phyloP scores from a whole-genome alignment of 2,888 invertebrate species.

The Drosophila kuntzei region DNA sequence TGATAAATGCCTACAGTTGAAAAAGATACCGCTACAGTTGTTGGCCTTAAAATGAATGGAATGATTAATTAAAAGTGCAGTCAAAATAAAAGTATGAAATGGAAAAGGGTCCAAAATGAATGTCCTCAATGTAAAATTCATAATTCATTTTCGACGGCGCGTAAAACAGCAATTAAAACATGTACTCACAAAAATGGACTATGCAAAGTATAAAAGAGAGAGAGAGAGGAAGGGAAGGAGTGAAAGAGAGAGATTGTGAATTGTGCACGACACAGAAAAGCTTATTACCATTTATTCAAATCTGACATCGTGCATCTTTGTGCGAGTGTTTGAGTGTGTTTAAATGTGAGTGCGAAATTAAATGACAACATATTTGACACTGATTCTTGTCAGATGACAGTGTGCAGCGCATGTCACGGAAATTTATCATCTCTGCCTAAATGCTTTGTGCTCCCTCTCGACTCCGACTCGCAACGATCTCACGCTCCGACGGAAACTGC shows the following conservation, averaged over 20 bases:
- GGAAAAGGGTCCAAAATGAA: background rate
- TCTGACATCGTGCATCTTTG: slow-evolving; percentile 56
- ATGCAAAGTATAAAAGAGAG: background rate
- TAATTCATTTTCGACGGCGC: slow-evolving; percentile 60
- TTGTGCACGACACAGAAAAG: slow-evolving; percentile 52
- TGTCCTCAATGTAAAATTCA: slow-evolving; percentile 63
- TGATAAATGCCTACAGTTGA: slow-evolving; percentile 70
- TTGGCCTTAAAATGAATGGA: slow-evolving; percentile 55
- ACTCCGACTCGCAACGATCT: slow-evolving; percentile 10
- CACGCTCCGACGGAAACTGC: slow-evolving; percentile 30
- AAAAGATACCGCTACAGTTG: slow-evolving; percentile 4
- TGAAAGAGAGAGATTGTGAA: slow-evolving; percentile 22
- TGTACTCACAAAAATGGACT: slow-evolving; percentile 8
- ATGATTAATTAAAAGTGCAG: slow-evolving; percentile 77
- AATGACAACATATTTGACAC: slow-evolving; percentile 82
- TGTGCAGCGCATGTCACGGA: slow-evolving; percentile 69
- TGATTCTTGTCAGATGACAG: slow-evolving; percentile 79
- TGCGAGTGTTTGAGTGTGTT: slow-evolving; percentile 32
- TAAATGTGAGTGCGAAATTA: slow-evolving; percentile 75
- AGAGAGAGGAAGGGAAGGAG: background rate
- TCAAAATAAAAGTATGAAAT: slow-evolving; percentile 45
- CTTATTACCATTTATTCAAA: slow-evolving; percentile 78
- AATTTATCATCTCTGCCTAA: slow-evolving; percentile 78
- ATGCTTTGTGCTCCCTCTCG: slow-evolving; percentile 33
- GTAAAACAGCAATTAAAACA: slow-evolving; percentile 70